These are phyloP conservation scores for Sebastes elongatus DNA, from an alignment of 2,797 vertebrate genomes.

Conservation along the genomic window DNA sequence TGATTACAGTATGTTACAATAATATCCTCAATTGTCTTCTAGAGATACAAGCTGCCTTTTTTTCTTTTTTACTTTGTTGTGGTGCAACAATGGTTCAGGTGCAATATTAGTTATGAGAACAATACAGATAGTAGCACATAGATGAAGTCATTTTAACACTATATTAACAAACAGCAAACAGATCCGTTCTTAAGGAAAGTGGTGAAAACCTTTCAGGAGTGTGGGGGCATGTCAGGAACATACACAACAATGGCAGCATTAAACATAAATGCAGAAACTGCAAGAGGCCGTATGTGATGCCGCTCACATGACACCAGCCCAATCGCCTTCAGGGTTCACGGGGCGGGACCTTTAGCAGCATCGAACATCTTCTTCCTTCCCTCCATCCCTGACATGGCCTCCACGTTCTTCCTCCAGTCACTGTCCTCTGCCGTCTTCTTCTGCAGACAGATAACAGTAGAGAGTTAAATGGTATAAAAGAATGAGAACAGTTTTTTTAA, in stretches of 20 bases:
- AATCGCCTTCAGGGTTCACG: constrained; percentile 75
- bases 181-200: not conserved
- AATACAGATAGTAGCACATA: not conserved
- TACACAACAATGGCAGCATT: not conserved
- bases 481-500: not conserved
- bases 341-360: constrained; percentile 88
- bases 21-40: not conserved
- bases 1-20: too few species aligned
- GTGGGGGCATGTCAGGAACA: not conserved
- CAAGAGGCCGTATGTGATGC: not conserved
- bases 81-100: not conserved
- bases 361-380: constrained; percentile 98
- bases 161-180: not conserved
- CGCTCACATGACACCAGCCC: not conserved
- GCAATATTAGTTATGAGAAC: not conserved
- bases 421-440: constrained; percentile 93
- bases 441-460: constrained; percentile 33
- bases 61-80: not conserved
- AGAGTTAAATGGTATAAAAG: not conserved
- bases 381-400: constrained; percentile 98
- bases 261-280: not conserved
- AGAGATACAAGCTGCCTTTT: not conserved
- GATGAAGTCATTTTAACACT: not conserved
- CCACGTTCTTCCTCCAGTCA: constrained; percentile 97
- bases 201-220: not conserved